Evolutionary conservation across 2,888 invertebrate genomes (phyloP), one percentile per base, ranked within the genome.

Genomic region (Zhuqinia jingwanae): DNA sequence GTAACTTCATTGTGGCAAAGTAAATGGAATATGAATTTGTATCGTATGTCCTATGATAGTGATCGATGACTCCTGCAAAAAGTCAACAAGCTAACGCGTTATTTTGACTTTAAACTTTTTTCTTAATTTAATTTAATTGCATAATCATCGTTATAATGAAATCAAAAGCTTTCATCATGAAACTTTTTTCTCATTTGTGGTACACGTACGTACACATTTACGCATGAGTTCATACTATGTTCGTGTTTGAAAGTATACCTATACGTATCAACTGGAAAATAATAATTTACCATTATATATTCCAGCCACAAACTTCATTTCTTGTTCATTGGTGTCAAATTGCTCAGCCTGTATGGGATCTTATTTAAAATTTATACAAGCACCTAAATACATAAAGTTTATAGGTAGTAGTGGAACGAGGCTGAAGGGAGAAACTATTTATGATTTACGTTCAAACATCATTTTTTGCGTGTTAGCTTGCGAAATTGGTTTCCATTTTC

Each of bases 251-350:
- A 63, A 63, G 27, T 65, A 42, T 17, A n/a, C n/a, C 20, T 10
- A 17, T 2, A 20, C 56, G 17, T 56, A 56, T 10, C 10, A n/a
- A n/a, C n/a, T n/a, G n/a, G n/a, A n/a, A n/a, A n/a, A n/a, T n/a
- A n/a, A n/a, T n/a, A 56, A 5, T 36, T 13, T 17, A 13, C 30
- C 13, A 30, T 27, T 36, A 27, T 0, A 15, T 60, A 27, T 60
- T 60, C 15, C 1, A 15, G 25, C 60, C 27, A 60, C 17, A 65
- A 65, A 65, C 65, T 65, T 8, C n/a, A 65, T 65, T 65, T 27
- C 5, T 17, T 65, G 65, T 65, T 60, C 13, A 15, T 60, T 3
- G 27, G 56, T 20, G 56, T 56, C 22, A 27, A 60, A 60, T 27
- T 60, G 27, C 27, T 27, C 27, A 60, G 20, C 27, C 27, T 27